A percentile compares a stretch with the other conserved stretches of the same genome.
These are phyloP conservation scores for Tenthredo mesomela DNA, from an alignment of 2,888 invertebrate species.

Conservation along the genomic window DNA sequence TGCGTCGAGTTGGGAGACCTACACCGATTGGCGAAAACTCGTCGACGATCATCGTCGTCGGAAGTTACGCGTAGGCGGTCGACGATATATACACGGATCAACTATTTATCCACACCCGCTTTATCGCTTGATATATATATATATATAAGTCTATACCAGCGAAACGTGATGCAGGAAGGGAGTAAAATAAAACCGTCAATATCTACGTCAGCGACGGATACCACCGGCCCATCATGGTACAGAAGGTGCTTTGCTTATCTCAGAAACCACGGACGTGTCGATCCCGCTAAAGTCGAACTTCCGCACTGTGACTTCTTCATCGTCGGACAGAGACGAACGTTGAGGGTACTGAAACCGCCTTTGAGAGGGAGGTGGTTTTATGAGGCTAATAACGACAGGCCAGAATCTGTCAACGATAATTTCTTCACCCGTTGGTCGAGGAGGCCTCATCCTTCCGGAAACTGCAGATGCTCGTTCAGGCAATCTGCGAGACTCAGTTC, in stretches of 20 bases:
- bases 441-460: constrained; percentile 72
- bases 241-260: constrained; percentile 68
- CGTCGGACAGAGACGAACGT: constrained; percentile 70
- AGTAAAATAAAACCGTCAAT: neutral
- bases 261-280: constrained; percentile 70
- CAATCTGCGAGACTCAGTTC: constrained; percentile 67
- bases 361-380: constrained; percentile 67
- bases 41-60: neutral
- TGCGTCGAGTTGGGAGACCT: constrained; percentile 26
- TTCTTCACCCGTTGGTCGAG: constrained; percentile 73
- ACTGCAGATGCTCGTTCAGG: constrained; percentile 74
- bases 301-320: constrained; percentile 73
- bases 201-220: neutral
- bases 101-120: neutral
- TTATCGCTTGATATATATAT: neutral
- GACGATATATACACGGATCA: neutral
- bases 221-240: constrained; percentile 65
- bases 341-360: constrained; percentile 68
- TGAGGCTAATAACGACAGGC: constrained; percentile 66
- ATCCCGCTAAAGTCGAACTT: constrained; percentile 69
- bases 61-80: constrained; percentile 37
- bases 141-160: neutral
- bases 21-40: constrained; percentile 38
- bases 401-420: constrained; percentile 73
- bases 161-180: neutral